Evolutionary conservation across 2,113 vertebrate genomes (phyloP).

Genomic region (Dinomys branickii): DNA sequence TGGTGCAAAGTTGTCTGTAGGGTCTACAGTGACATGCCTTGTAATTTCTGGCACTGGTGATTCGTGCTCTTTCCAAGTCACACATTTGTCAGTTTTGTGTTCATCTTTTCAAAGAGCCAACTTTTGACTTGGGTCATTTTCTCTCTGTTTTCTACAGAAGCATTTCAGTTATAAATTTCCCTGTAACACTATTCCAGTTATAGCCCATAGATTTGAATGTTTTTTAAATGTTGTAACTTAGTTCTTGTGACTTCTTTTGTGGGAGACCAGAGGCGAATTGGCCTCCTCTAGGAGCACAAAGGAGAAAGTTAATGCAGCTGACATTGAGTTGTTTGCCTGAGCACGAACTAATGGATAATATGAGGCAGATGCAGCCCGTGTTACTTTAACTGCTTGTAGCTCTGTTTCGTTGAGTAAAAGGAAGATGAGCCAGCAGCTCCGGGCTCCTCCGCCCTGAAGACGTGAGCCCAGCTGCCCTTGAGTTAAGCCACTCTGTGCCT

Average conservation of each 20-base stretch:
- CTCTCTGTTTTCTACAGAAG: background rate
- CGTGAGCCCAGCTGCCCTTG: too few relatives aligned
- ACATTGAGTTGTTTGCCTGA: background rate
- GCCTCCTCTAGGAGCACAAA: background rate
- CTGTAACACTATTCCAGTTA: background rate
- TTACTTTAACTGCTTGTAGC: background rate
- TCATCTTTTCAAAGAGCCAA: background rate
- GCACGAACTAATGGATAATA: accelerated
- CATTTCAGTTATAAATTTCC: background rate
- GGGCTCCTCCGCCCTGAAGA: background rate
- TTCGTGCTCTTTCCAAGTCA: background rate
- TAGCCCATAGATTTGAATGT: background rate
- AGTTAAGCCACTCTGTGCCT: background rate
- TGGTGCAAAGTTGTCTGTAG: background rate
- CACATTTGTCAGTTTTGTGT: background rate
- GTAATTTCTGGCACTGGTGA: background rate
- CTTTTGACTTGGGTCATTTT: background rate
- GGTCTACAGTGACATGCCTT: background rate
- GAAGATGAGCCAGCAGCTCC: too few relatives aligned
- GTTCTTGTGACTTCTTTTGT: background rate
- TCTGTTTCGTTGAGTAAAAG: background rate
- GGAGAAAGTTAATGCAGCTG: too few relatives aligned
- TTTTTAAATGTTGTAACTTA: background rate
- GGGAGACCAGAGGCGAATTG: background rate
- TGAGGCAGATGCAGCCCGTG: too few relatives aligned